phyloP scores from a whole-genome alignment of 2,113 vertebrate genomes.

The Poecilia latipinna region DNA sequence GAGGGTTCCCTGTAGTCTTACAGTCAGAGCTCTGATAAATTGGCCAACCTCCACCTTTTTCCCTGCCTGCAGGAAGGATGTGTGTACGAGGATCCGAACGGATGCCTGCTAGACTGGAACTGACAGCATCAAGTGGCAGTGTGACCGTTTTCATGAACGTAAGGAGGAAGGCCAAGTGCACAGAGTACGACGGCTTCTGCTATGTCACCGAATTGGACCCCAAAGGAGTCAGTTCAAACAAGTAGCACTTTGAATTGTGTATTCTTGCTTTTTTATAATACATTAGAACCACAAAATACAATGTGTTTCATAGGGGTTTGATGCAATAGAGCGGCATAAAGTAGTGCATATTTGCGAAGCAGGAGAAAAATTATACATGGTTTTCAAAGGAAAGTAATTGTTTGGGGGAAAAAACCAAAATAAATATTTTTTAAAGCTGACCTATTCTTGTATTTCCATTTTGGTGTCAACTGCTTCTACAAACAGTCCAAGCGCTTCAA shows the following conservation, averaged over 20 bases:
- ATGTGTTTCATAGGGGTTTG: too few species aligned
- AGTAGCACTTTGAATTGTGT: neutral
- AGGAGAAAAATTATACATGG: too few species aligned
- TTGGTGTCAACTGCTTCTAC: too few species aligned
- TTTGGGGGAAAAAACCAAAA: too few species aligned
- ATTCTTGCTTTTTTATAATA: neutral
- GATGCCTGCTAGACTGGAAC: constrained; percentile 52
- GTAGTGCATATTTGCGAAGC: too few species aligned
- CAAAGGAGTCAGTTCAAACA: constrained; percentile 6
- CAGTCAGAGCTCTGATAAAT: constrained; percentile 64
- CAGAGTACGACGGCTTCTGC: constrained; percentile 31
- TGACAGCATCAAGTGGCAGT: constrained; percentile 57
- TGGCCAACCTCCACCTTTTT: constrained; percentile 46
- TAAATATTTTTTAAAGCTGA: too few species aligned
- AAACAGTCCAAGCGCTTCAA: too few species aligned
- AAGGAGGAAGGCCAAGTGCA: constrained; percentile 30
- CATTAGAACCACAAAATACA: neutral
- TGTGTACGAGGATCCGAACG: constrained; percentile 46
- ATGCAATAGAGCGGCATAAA: neutral
- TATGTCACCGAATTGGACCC: constrained; percentile 30
- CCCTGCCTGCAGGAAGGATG: constrained; percentile 35
- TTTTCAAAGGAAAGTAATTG: too few species aligned
- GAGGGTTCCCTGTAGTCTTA: constrained; percentile 65
- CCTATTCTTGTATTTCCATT: too few species aligned
- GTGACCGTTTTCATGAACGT: constrained; percentile 40